phyloP scores from a whole-genome alignment of 1,140 invertebrate genomes.

The Ostrea denselamellosa region DNA sequence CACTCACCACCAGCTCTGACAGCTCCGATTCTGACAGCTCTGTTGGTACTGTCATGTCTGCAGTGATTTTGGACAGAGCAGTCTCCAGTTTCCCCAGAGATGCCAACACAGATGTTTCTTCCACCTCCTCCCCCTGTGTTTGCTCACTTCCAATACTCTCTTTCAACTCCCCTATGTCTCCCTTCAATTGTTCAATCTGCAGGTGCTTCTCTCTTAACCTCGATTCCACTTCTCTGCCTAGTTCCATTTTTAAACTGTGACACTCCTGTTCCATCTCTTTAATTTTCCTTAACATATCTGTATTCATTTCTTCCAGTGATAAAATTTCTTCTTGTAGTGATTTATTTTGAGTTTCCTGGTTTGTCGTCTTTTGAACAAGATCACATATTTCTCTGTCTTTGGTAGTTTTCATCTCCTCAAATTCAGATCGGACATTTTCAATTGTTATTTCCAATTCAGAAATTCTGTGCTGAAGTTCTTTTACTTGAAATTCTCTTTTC shows the following conservation, averaged over 20 bases:
- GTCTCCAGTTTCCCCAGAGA: background rate
- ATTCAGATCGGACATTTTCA: background rate
- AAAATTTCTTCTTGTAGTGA: background rate
- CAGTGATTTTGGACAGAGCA: background rate
- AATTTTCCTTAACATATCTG: background rate
- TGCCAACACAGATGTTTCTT: background rate
- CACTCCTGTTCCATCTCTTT: background rate
- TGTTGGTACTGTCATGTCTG: background rate
- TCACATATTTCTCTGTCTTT: background rate
- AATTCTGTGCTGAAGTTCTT: background rate
- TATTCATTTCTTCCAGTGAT: background rate
- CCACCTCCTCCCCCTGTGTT: background rate
- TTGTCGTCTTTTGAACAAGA: background rate
- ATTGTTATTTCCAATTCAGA: background rate
- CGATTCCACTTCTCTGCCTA: background rate
- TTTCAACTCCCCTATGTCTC: slow-evolving; percentile 39
- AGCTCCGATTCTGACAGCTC: background rate
- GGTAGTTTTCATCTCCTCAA: background rate
- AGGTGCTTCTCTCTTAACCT: slow-evolving; percentile 37
- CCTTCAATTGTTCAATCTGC: slow-evolving; percentile 28
- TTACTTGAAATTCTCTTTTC: background rate
- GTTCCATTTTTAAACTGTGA: slow-evolving; percentile 34
- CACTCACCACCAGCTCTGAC: background rate
- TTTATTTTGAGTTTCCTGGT: background rate
- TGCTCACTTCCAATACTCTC: background rate